Base-by-base conservation (phyloP, 2,113 vertebrate species). In the Mormyrus iriodes region DNA sequence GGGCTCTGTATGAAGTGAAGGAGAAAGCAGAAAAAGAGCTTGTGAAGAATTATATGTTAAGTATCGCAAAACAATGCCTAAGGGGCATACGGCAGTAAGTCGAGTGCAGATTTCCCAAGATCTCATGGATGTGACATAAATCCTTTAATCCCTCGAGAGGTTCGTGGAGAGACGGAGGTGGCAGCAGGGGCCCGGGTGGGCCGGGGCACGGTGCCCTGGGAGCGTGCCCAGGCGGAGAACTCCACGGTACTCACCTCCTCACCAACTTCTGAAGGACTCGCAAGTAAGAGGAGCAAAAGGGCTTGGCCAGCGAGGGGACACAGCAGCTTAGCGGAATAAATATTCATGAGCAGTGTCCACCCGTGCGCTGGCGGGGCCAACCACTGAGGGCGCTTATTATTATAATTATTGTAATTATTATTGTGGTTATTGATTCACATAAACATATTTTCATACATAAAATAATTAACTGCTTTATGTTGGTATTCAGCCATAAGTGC, bases 271-370 rank as follows among this genome's bases (percentile, higher is more conserved):
- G 91, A 93, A 93, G 91, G 93, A 90, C 92, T 94, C 90, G 91
- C 31, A 52, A 91, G 91, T 88, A 92, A 93, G 91, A 92, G 90
- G 91, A 94, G 91, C 94, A 94, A 90, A 94, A 93, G 94, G 93
- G 91, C 93, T 92, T 88, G 91, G 91, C 42, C 76, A 91, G 92
- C 35, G 51, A 91, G 91, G 92, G 92, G 94, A 95, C 92, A 90
- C 89, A 91, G 90, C 84, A 52, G 93, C 93, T 94, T 93, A 94
- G 92, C 93, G 91, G 92, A 93, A 94, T 95, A 91, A 94, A 95
- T 95, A 95, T 96, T 94, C 91, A 96, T 95, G 94, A 95, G 91
- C 53, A 89, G 91, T 90, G 88, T 94, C 92, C 93, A 91, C 93
- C 93, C 91, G 92, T 92, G 3, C 42, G 3, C 27, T 3, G 55